Evolutionary conservation across 2,113 vertebrate species (phyloP), one percentile per base, ranked within the genome.

Genomic region (Empidonax traillii): DNA sequence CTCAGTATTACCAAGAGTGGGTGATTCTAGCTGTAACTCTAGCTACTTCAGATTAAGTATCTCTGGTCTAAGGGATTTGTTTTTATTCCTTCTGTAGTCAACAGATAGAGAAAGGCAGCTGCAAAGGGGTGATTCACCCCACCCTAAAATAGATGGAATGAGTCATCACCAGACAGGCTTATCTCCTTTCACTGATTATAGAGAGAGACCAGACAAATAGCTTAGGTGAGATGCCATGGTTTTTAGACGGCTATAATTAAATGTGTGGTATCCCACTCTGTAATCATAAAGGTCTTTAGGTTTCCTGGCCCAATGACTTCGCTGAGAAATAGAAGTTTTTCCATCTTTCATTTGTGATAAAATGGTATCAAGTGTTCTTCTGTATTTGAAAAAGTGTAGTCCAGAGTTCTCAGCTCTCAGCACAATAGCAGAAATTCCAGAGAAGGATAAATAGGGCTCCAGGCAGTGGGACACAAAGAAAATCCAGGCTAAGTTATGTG

Each of bases 91-190:
- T 84, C 86, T 88, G 76, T 52, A 92, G 91, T 88, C 84, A 93
- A 94, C 47, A 86, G 83, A 95, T 46, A 94, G 58, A 85, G 47
- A 62, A 90, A 92, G 65, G 83, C 96, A 97, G 89, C 96, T 97
- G 96, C 89, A 90, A 93, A 89, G 47, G 89, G 61, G 65, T 97
- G 94, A 97, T 92, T 96, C 96, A 96, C 89, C 61, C 80, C 80
- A 87, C 87, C 73, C 76, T 88, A 81, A 96, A 97, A 97, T 97
- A 95, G 94, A 93, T 84, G 83, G 73, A 90, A 78, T 95, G 80
- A 97, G 96, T 96, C 96, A 96, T 81, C 73, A 86, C 68, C 91
- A 95, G 91, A 94, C 94, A 92, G 73, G 79, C 91, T 97, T 96
- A 95, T 95, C 93, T 92, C 43, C 83, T 93, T 95, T 92, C 68